Conservation (phyloP, 2,888 invertebrate species). For the Hoplodrina ambigua region DNA sequence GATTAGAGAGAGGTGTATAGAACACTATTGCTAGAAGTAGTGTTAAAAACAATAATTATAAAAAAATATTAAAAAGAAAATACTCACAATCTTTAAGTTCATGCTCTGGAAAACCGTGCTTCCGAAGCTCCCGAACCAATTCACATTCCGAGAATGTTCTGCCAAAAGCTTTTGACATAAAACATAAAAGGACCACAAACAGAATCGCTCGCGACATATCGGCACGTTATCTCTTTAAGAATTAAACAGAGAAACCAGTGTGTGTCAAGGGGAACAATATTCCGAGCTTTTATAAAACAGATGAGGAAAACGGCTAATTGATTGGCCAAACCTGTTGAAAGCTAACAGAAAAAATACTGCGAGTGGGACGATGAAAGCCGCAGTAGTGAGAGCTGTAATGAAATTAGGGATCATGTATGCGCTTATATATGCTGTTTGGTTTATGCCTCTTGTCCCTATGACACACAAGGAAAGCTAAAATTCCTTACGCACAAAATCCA, state of each 20-base stretch:
- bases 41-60: no score
- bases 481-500: slow-evolving; percentile 25
- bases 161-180: slow-evolving; percentile 44
- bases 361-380: slow-evolving; percentile 23
- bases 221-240: slow-evolving; percentile 58
- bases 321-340: slow-evolving; percentile 66
- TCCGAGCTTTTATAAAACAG: slow-evolving; percentile 58
- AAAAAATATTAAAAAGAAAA: neutral
- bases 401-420: neutral
- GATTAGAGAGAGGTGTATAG: no score
- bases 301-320: slow-evolving; percentile 64
- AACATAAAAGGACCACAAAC: slow-evolving; percentile 54
- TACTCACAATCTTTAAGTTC: slow-evolving; percentile 77
- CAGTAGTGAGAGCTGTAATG: slow-evolving; percentile 18
- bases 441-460: slow-evolving; percentile 32
- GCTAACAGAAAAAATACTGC: slow-evolving; percentile 34
- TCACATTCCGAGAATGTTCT: slow-evolving; percentile 72
- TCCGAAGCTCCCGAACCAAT: slow-evolving; percentile 69
- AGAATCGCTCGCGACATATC: slow-evolving; percentile 65
- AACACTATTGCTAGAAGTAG: no score
- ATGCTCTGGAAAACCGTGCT: slow-evolving; percentile 72
- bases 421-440: slow-evolving; percentile 47
- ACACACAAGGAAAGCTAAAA: slow-evolving; percentile 40
- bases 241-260: slow-evolving; percentile 55
- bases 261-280: slow-evolving; percentile 71